These are phyloP conservation scores for Spialia ferax DNA, from an alignment of 2,888 invertebrate species.

Conservation along the genomic window DNA sequence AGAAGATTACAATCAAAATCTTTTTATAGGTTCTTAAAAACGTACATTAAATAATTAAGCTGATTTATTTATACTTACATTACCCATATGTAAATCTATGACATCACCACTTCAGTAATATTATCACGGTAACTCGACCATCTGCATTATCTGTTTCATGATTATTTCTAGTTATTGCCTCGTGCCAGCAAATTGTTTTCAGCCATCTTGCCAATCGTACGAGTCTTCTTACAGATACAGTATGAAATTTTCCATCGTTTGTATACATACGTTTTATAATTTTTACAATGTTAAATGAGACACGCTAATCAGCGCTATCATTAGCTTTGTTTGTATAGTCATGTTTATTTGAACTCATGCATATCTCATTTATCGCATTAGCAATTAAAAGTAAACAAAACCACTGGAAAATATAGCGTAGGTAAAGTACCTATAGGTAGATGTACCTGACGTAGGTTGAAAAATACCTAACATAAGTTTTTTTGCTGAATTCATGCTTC, in stretches of 20 bases:
- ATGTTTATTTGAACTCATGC: constrained; percentile 26
- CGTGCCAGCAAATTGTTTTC: constrained; percentile 27
- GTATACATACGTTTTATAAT: constrained; percentile 11
- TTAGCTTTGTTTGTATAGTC: constrained; percentile 27
- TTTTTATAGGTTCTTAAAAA: constrained; percentile 14
- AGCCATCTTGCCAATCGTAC: constrained; percentile 29
- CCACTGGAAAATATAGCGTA: constrained; percentile 15
- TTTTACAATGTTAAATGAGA: constrained; percentile 12
- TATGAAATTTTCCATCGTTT: constrained; percentile 28
- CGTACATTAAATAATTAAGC: constrained; percentile 10
- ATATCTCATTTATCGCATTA: constrained; percentile 17
- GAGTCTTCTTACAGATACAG: constrained; percentile 20
- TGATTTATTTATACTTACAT: constrained; percentile 13
- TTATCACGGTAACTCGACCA: constrained; percentile 21
- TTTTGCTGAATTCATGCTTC: no score
- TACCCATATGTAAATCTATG: constrained; percentile 1
- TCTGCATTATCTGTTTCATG: constrained; percentile 29
- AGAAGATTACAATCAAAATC: constrained; percentile 13
- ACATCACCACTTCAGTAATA: constrained; percentile 22
- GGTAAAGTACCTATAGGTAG: no score
- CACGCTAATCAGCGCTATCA: constrained; percentile 21
- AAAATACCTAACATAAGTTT: no score
- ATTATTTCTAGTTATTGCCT: constrained; percentile 27
- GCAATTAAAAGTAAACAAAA: constrained; percentile 15
- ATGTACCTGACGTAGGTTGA: no score